phyloP scores from a whole-genome alignment of 2,797 vertebrate species.

The Gallinago nigripennis region DNA sequence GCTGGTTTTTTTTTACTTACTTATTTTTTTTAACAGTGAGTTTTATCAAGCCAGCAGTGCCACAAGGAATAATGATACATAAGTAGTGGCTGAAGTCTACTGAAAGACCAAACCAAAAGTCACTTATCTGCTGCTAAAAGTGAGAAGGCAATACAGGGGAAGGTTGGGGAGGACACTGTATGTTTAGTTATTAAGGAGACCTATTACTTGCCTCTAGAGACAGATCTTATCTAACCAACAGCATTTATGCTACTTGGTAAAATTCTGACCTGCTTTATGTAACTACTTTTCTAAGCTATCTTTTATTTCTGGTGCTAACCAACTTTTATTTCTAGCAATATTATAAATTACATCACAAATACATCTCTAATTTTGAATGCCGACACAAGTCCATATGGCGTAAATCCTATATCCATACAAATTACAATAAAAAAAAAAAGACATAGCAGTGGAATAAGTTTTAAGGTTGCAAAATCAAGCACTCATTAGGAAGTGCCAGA shows the following conservation, averaged over 20 bases:
- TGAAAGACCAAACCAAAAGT: background rate
- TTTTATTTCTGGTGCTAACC: background rate
- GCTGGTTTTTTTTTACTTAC: background rate
- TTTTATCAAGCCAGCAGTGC: background rate
- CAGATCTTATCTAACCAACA: background rate
- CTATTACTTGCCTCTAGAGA: background rate
- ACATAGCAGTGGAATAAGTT: background rate
- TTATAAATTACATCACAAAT: background rate
- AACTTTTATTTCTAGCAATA: background rate
- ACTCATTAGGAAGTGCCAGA: background rate
- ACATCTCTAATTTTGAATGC: background rate
- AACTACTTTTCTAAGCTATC: background rate
- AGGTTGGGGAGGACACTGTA: background rate
- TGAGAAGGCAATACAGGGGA: background rate
- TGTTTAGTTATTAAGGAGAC: background rate
- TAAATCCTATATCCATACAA: background rate
- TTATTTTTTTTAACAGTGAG: background rate
- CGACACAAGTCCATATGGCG: background rate
- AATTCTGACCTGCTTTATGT: background rate
- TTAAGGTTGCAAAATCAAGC: background rate
- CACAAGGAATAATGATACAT: background rate
- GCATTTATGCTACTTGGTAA: background rate
- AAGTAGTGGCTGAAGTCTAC: background rate
- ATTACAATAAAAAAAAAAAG: background rate
- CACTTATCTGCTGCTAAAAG: background rate